Conservation (phyloP, 1,140 invertebrate genomes). For the Drosophila parvula region DNA sequence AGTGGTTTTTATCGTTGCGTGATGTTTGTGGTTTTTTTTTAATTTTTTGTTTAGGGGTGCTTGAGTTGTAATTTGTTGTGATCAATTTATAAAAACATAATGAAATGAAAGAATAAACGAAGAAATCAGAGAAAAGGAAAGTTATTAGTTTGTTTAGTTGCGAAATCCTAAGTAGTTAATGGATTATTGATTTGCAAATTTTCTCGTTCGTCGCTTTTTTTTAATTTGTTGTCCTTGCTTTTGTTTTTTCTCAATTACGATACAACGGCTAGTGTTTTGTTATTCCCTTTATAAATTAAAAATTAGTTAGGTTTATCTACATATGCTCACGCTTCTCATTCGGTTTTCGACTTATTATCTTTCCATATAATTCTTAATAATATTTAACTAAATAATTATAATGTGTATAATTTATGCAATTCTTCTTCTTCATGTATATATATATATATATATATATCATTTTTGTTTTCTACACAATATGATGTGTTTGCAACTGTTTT, state of each 20-base stretch:
- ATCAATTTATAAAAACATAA: slow-evolving; percentile 8
- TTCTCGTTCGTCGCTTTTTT: slow-evolving; percentile 6
- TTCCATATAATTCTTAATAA: slow-evolving; percentile 70
- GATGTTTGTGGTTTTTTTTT: slow-evolving; percentile 39
- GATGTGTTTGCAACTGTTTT: slow-evolving; percentile 50
- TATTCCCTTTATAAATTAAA: slow-evolving; percentile 68
- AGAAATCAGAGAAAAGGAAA: slow-evolving; percentile 15
- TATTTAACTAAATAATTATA: slow-evolving; percentile 74
- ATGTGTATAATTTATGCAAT: slow-evolving; percentile 57
- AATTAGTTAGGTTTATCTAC: slow-evolving; percentile 76
- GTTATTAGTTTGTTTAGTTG: slow-evolving; percentile 5
- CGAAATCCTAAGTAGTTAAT: slow-evolving; percentile 28
- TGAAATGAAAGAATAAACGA: neutral
- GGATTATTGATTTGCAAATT: slow-evolving; percentile 41
- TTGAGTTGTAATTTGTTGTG: slow-evolving; percentile 26
- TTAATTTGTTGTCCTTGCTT: slow-evolving; percentile 22
- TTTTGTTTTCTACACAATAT: slow-evolving; percentile 57
- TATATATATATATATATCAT: slow-evolving; percentile 37
- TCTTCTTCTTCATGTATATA: slow-evolving; percentile 45
- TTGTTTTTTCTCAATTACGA: slow-evolving; percentile 44
- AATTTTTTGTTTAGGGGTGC: slow-evolving; percentile 18
- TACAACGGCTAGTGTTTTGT: slow-evolving; percentile 65
- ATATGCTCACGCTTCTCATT: slow-evolving; percentile 63
- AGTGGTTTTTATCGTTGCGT: slow-evolving; percentile 11
- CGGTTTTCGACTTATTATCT: slow-evolving; percentile 38